Evolutionary conservation across 1,140 invertebrate genomes (phyloP).

Genomic region (Matsumurasca onukii): DNA sequence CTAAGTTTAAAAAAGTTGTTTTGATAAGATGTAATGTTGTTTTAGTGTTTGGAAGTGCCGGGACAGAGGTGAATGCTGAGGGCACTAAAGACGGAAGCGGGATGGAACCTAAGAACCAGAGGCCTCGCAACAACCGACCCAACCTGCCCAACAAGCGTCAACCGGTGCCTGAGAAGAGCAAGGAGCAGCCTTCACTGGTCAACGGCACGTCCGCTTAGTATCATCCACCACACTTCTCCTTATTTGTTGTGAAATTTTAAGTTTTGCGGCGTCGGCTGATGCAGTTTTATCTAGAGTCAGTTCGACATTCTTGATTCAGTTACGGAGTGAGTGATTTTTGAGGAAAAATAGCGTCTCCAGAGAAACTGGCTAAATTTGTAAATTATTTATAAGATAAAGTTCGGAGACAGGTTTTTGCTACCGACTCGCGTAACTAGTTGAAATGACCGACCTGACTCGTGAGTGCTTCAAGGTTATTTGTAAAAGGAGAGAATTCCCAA

Average conservation of each 20-base stretch:
- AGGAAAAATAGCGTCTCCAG: neutral
- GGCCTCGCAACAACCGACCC: conserved; percentile 15
- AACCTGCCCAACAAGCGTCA: conserved; percentile 18
- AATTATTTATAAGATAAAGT: conserved; percentile 18
- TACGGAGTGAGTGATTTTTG: no score
- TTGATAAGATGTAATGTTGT: no score
- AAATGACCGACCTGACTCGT: no score
- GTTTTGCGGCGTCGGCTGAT: neutral
- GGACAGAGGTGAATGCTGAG: conserved; percentile 13
- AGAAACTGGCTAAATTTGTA: conserved; percentile 12
- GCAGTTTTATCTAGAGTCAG: neutral
- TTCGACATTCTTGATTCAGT: no score
- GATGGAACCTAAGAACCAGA: conserved; percentile 15
- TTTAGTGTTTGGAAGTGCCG: conserved; percentile 25
- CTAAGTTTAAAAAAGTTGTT: no score
- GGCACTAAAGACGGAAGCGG: conserved; percentile 4
- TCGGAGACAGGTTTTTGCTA: conserved; percentile 10
- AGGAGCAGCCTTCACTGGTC: conserved; percentile 26
- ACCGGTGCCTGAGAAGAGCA: conserved; percentile 30
- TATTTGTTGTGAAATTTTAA: conserved; percentile 9
- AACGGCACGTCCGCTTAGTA: conserved; percentile 34
- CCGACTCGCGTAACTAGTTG: no score
- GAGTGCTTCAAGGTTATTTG: conserved; percentile 15
- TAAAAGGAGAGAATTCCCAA: neutral
- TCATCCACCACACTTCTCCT: neutral